A percentile compares a stretch with the other conserved stretches of the same genome.
Evolutionary conservation across 1,140 invertebrate genomes (phyloP).

Genomic region (Papilio polyxenes): DNA sequence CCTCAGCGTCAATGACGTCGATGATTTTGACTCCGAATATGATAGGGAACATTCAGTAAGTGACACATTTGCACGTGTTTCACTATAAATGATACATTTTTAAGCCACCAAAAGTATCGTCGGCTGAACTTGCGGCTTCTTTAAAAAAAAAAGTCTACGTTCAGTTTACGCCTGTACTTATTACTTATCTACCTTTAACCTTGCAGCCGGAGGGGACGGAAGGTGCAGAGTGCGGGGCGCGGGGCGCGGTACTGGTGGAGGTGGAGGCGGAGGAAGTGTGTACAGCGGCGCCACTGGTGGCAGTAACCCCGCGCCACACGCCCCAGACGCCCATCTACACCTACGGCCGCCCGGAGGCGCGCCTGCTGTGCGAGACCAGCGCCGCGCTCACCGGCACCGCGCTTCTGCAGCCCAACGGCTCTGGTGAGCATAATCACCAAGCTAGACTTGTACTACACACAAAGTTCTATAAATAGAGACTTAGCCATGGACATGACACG

Average conservation of each 20-base stretch:
- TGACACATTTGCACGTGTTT: neutral
- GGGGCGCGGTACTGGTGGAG: conserved; percentile 84
- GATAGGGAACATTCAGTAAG: conserved; percentile 68
- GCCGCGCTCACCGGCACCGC: conserved; percentile 70
- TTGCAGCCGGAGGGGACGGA: conserved; percentile 65
- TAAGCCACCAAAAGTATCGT: too few species aligned
- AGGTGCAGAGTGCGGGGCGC: conserved; percentile 56
- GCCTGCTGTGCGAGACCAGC: conserved; percentile 69
- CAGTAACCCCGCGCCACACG: conserved; percentile 81
- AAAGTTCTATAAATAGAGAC: neutral
- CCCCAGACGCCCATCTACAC: conserved; percentile 86
- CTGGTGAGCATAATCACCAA: conserved; percentile 50
- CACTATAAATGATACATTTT: too few species aligned
- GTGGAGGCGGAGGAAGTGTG: conserved; percentile 86
- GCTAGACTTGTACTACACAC: neutral
- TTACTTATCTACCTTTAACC: neutral
- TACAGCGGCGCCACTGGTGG: conserved; percentile 84
- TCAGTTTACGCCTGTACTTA: neutral
- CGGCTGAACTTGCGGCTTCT: too few species aligned
- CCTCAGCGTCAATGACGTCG: conserved; percentile 86
- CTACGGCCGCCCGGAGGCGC: conserved; percentile 80
- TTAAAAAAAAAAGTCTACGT: too few species aligned
- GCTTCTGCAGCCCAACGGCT: conserved; percentile 65
- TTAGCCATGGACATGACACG: too few species aligned
- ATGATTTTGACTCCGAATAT: conserved; percentile 81